Evolutionary conservation across 2,888 invertebrate species (phyloP).

Genomic region (Melikaiella ostensackeni): DNA sequence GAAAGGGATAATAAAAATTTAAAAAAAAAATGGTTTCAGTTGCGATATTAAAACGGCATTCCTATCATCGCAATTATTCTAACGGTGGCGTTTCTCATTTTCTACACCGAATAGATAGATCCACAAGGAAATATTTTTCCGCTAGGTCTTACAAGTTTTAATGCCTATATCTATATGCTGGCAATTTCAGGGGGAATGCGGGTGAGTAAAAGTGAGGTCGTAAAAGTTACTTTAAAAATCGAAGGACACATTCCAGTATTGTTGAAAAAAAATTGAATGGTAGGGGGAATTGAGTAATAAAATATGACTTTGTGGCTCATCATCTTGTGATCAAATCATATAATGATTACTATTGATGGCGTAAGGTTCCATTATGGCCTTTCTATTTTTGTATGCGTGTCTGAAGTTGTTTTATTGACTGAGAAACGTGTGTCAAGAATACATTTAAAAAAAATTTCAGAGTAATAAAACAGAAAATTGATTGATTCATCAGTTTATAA

Average conservation of each 20-base stretch:
- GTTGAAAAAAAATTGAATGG: background rate
- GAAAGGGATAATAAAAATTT: conserved; percentile 16
- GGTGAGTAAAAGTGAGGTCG: conserved; percentile 13
- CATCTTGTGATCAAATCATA: conserved; percentile 8
- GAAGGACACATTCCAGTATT: conserved; percentile 5
- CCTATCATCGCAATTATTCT: conserved; percentile 35
- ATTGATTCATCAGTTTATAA: background rate
- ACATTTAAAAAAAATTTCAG: background rate
- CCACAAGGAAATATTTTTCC: conserved; percentile 27
- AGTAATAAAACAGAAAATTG: background rate
- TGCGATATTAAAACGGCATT: conserved; percentile 22
- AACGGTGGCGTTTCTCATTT: conserved; percentile 33
- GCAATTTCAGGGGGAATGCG: conserved; percentile 26
- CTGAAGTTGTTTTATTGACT: conserved; percentile 15
- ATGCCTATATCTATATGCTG: conserved; percentile 15
- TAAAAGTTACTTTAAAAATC: conserved; percentile 23
- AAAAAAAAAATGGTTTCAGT: conserved; percentile 6
- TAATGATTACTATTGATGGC: conserved; percentile 27
- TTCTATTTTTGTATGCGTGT: conserved; percentile 29
- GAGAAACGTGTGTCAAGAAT: conserved; percentile 24
- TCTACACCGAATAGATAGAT: conserved; percentile 12
- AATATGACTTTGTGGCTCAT: conserved; percentile 24
- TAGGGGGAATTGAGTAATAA: conserved; percentile 17
- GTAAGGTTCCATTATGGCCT: conserved; percentile 21
- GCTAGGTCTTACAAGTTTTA: conserved; percentile 4